Percentiles rank a stretch among this genome's conserved stretches.
Evolutionary conservation across 2,888 invertebrate species (phyloP).

Genomic region (Clepsis dumicolana): DNA sequence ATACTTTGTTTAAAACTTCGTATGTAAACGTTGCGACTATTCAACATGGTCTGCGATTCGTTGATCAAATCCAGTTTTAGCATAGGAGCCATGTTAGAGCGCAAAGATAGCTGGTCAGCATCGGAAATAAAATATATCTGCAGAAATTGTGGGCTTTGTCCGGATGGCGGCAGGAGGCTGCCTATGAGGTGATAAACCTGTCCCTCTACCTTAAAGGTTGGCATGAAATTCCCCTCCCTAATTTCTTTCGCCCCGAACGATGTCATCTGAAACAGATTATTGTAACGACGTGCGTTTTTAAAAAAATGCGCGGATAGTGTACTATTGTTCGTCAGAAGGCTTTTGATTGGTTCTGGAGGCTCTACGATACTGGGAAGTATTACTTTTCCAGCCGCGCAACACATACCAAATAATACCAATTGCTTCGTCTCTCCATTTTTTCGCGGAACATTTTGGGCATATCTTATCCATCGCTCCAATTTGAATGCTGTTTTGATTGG

Average conservation of each 20-base stretch:
- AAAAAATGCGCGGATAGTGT: too few species aligned
- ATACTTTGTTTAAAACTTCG: background rate
- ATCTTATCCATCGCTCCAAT: too few species aligned
- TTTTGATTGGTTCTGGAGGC: too few species aligned
- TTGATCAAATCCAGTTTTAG: slow-evolving; percentile 46
- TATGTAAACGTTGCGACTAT: background rate
- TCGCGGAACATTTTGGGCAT: too few species aligned
- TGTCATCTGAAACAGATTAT: slow-evolving; percentile 51
- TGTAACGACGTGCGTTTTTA: slow-evolving; percentile 43
- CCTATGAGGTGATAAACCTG: slow-evolving; percentile 49
- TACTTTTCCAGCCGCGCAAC: too few species aligned
- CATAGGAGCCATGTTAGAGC: slow-evolving; percentile 44
- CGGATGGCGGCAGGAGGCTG: too few species aligned
- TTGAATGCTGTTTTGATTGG: too few species aligned
- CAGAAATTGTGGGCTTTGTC: background rate
- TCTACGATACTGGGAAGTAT: too few species aligned
- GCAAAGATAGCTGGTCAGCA: slow-evolving; percentile 50
- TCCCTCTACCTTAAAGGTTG: slow-evolving; percentile 49
- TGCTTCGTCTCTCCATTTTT: too few species aligned
- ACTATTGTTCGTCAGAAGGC: too few species aligned
- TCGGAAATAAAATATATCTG: slow-evolving; percentile 56
- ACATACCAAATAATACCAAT: too few species aligned
- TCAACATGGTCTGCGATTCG: slow-evolving; percentile 33
- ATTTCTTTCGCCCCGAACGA: slow-evolving; percentile 53
- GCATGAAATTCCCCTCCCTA: slow-evolving; percentile 48